Evolutionary conservation across 2,888 invertebrate genomes (phyloP).

Genomic region (Hyposoter dolosus): DNA sequence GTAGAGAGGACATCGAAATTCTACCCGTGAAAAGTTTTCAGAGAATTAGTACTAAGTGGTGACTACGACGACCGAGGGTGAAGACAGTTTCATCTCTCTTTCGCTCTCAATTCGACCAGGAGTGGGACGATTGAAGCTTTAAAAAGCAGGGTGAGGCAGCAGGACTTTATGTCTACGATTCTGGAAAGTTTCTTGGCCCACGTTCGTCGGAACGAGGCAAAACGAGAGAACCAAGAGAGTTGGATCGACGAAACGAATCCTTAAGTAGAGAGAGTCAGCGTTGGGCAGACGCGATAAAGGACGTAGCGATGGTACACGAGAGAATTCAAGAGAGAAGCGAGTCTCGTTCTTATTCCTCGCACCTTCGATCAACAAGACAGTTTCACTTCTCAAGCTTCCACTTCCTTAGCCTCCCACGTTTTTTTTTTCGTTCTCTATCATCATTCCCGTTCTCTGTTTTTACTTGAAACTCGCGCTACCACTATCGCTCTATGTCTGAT

Average conservation of each 20-base stretch:
- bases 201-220: conserved; percentile 64
- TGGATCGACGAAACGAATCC: conserved; percentile 56
- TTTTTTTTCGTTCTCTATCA: conserved; percentile 9
- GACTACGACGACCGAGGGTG: conserved; percentile 63
- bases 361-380: conserved; percentile 79
- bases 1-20: conserved; percentile 65
- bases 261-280: conserved; percentile 54
- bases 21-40: conserved; percentile 66
- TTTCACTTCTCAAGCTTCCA: conserved; percentile 64
- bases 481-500: conserved; percentile 40
- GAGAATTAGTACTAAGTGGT: conserved; percentile 68
- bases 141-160: conserved; percentile 20
- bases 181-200: conserved; percentile 67
- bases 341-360: conserved; percentile 79
- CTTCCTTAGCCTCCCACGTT: conserved; percentile 41
- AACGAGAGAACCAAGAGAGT: conserved; percentile 52
- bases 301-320: conserved; percentile 29
- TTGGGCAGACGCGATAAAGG: conserved; percentile 58
- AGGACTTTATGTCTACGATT: conserved; percentile 61
- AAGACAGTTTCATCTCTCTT: conserved; percentile 59
- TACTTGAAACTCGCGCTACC: conserved; percentile 12
- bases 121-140: conserved; percentile 25
- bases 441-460: conserved; percentile 4
- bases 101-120: conserved; percentile 46
- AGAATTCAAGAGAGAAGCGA: conserved; percentile 52